These are phyloP conservation scores for Bombus huntii DNA, from an alignment of 1,140 invertebrate species.

Conservation along the genomic window DNA sequence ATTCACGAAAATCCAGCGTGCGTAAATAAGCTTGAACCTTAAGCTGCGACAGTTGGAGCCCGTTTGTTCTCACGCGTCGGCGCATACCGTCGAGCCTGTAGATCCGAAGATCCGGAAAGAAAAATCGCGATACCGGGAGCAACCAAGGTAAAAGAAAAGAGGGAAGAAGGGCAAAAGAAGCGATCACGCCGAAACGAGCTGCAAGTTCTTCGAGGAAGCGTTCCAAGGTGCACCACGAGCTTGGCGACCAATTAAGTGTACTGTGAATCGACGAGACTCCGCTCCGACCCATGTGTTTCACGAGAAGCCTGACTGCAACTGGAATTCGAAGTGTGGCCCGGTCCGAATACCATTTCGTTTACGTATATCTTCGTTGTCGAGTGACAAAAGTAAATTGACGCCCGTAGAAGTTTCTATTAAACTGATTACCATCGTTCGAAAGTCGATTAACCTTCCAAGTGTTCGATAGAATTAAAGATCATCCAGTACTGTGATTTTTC, in stretches of 20 bases:
- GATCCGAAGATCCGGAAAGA: slow-evolving; percentile 10
- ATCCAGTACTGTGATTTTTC: no score
- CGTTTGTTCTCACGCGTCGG: slow-evolving; percentile 46
- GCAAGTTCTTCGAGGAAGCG: slow-evolving; percentile 45
- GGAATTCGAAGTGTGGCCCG: slow-evolving; percentile 55
- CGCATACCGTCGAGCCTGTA: slow-evolving; percentile 23
- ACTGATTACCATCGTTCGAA: no score
- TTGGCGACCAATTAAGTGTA: slow-evolving; percentile 54
- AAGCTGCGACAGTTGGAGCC: not conserved
- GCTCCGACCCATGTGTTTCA: slow-evolving; percentile 43
- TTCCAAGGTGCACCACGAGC: slow-evolving; percentile 45
- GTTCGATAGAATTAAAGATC: no score
- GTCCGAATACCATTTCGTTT: slow-evolving; percentile 20
- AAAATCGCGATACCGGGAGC: slow-evolving; percentile 14
- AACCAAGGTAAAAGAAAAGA: not conserved
- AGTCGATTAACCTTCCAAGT: not conserved
- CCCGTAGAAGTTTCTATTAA: no score
- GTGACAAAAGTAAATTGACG: slow-evolving; percentile 45
- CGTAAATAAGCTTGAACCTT: slow-evolving; percentile 20
- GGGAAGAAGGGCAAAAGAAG: slow-evolving; percentile 21
- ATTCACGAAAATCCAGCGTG: not conserved
- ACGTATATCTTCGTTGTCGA: slow-evolving; percentile 40
- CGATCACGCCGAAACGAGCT: slow-evolving; percentile 45
- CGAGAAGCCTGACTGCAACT: slow-evolving; percentile 25
- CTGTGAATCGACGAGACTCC: slow-evolving; percentile 30